These are phyloP conservation scores for Pseudomyrmex flavicornis DNA, from an alignment of 1,140 invertebrate species.

Conservation along the genomic window DNA sequence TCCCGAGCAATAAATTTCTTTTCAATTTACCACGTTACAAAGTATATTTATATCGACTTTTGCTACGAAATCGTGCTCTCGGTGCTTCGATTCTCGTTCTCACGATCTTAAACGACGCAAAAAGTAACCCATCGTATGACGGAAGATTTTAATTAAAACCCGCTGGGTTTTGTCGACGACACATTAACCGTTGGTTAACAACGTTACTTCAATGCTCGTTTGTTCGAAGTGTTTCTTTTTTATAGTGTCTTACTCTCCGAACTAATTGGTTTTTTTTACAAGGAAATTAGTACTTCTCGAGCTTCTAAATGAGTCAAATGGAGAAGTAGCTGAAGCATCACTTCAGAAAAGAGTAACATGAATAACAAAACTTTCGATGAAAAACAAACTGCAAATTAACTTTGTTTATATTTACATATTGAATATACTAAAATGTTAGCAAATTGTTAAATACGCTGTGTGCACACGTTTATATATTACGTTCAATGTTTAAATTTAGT, in stretches of 20 bases:
- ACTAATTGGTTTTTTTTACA: constrained; percentile 48
- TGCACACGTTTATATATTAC: not conserved
- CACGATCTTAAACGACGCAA: constrained; percentile 61
- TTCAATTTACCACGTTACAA: not conserved
- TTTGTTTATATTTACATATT: not conserved
- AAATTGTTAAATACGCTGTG: not conserved
- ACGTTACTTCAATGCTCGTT: constrained; percentile 50
- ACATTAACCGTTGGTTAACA: constrained; percentile 47
- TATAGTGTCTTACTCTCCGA: constrained; percentile 12
- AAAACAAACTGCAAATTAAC: not conserved
- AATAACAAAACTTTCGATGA: not conserved
- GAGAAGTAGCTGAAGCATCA: not conserved
- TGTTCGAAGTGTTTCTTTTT: constrained; percentile 20
- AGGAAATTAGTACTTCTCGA: constrained; percentile 32
- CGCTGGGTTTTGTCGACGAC: constrained; percentile 61
- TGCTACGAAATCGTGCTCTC: not conserved
- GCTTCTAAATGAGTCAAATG: constrained; percentile 34
- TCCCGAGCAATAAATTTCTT: constrained; percentile 38
- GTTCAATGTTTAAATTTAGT: not conserved
- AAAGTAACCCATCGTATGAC: not conserved
- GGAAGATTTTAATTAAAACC: constrained; percentile 72
- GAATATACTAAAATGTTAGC: not conserved
- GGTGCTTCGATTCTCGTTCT: constrained; percentile 67
- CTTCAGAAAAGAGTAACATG: not conserved
- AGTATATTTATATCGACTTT: not conserved